Conservation (phyloP, 1,140 invertebrate genomes). For the Pseudomyrmex concolor region DNA sequence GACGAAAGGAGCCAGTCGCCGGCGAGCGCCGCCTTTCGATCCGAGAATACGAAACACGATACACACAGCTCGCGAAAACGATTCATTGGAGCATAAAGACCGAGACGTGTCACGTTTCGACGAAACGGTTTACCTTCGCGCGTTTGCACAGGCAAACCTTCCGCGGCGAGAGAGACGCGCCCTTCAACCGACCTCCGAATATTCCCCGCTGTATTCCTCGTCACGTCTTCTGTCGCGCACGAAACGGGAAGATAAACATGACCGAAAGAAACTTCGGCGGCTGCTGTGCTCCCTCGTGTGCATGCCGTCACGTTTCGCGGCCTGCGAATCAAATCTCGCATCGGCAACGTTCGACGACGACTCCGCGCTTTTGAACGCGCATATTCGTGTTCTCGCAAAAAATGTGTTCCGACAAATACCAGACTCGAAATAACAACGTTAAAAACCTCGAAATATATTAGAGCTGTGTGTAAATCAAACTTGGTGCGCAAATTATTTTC, state of each 20-base stretch:
- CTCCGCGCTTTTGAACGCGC: neutral
- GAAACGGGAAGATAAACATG: constrained; percentile 65
- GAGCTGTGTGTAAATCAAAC: too few species aligned
- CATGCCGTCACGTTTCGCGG: constrained; percentile 64
- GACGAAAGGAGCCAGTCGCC: constrained; percentile 20
- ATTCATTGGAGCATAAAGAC: constrained; percentile 4
- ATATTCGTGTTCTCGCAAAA: neutral
- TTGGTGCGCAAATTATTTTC: neutral
- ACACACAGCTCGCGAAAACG: constrained; percentile 11
- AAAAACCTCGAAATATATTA: neutral
- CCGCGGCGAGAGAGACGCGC: neutral
- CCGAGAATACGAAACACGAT: constrained; percentile 28
- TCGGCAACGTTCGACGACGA: constrained; percentile 8
- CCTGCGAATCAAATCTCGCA: constrained; percentile 37
- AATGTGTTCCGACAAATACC: neutral
- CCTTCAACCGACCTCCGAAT: constrained; percentile 20
- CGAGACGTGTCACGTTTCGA: constrained; percentile 36
- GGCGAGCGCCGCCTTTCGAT: constrained; percentile 11
- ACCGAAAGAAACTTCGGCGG: constrained; percentile 60
- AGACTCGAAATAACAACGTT: neutral
- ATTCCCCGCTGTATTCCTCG: neutral
- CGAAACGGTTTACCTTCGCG: neutral
- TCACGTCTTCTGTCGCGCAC: constrained; percentile 28
- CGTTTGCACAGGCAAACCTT: neutral
- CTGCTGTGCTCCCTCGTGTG: constrained; percentile 27